phyloP scores from a whole-genome alignment of 2,888 invertebrate genomes.

The Latrodectus elegans region DNA sequence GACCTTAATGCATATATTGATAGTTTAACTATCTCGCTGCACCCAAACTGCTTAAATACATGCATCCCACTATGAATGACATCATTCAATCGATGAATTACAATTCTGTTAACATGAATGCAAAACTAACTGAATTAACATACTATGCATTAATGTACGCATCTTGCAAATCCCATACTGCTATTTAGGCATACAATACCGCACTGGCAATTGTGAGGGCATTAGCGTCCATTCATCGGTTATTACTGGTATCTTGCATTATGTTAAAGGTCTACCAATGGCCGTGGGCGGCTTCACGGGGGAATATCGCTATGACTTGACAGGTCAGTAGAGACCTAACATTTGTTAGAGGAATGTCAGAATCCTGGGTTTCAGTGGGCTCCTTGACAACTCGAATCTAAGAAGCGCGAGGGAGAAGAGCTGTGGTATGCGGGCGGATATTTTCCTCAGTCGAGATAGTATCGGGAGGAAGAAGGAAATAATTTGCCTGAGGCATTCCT shows the following conservation, averaged over 20 bases:
- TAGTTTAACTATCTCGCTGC: too few species aligned
- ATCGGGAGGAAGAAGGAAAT: conserved; percentile 40
- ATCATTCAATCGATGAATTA: not conserved
- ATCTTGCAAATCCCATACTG: conserved; percentile 12
- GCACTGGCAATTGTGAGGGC: conserved; percentile 23
- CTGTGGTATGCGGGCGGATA: conserved; percentile 36
- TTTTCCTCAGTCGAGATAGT: conserved; percentile 17
- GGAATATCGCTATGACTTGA: conserved; percentile 14
- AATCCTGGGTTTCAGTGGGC: conserved; percentile 16
- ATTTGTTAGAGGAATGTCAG: conserved; percentile 51
- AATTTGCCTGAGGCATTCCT: conserved; percentile 25
- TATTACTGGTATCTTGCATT: conserved; percentile 35
- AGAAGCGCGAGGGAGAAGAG: conserved; percentile 6
- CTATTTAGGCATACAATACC: conserved; percentile 14
- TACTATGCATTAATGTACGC: conserved; percentile 6
- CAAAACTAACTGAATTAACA: conserved; percentile 12
- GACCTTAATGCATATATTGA: too few species aligned
- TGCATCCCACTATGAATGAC: not conserved
- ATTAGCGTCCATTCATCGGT: conserved; percentile 45
- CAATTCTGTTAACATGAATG: conserved; percentile 3
- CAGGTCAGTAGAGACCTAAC: conserved; percentile 27
- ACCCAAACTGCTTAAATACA: too few species aligned
- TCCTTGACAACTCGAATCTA: conserved; percentile 37
- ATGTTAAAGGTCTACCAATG: conserved; percentile 33
- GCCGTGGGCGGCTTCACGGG: conserved; percentile 13